Evolutionary conservation across 1,140 invertebrate genomes (phyloP), one percentile per base, ranked within the genome.

Genomic region (Eriocheir sinensis): DNA sequence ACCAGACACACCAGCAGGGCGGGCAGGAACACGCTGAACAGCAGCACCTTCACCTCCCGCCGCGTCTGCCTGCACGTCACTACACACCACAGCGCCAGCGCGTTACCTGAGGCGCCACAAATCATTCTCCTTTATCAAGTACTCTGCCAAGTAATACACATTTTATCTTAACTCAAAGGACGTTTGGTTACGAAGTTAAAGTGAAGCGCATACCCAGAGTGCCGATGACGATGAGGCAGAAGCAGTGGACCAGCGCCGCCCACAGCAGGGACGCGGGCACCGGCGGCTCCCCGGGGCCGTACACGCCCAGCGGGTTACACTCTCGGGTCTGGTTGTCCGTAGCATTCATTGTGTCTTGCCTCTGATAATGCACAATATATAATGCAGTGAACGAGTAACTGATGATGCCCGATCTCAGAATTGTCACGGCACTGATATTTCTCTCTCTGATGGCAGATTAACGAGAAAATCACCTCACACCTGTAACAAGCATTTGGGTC

Each of bases 51-150:
- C 36, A 92, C 3, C 17, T 72, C 21, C 36, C 17, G 21, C 27
- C 36, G 60, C 40, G 79, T 81, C 32, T 81, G 80, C 17, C 4
- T 30, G 79, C 90, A 92, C 79, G 72, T 92, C 72, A 21, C 90
- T n/a, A 92, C 38, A 27, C 90, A 92, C 90, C 90, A 92, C 79
- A 92, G 40, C 38, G 90, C 79, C 40, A 92, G 38, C 41, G 34
- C 38, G 90, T 92, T 92, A 92, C 90, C 90, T 92, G 90, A 21
- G 36, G n/a, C n/a, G 30, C 4, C 27, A 89, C n/a, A 17, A 36
- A 85, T 3, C 32, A 85, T 3, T 4, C 32, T 1, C 83, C 3
- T 15, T 15, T 32, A 21, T 44, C 3, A 53, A 34, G 30, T 34
- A 32, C 3, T 30, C 8, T 15, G n/a, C 2, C 88, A 89, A 89